Conservation (phyloP, 2,888 invertebrate genomes). For the Sisyra terminalis region DNA sequence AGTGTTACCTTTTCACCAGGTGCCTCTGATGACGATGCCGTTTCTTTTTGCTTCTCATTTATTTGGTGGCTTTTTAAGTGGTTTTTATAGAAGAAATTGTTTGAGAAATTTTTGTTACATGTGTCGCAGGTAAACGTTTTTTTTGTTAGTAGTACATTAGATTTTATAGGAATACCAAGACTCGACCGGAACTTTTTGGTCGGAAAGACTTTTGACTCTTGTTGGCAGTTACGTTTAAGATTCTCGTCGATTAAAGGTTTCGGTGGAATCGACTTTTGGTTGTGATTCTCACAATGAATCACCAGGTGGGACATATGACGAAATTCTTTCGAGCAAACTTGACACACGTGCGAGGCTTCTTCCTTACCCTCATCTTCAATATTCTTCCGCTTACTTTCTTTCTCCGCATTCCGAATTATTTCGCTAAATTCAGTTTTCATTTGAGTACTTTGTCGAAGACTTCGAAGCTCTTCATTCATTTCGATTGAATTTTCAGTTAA, state of each 20-base stretch:
- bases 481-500: too few relatives aligned
- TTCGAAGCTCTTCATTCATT: not conserved
- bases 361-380: not conserved
- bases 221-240: conserved; percentile 21
- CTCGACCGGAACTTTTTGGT: too few relatives aligned
- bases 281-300: conserved; percentile 22
- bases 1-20: not conserved
- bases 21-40: too few relatives aligned
- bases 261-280: conserved; percentile 13
- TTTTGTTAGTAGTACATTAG: not conserved
- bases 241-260: conserved; percentile 21
- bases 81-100: conserved; percentile 10
- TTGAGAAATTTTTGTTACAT: conserved; percentile 21
- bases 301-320: conserved; percentile 31
- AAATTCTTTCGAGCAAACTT: conserved; percentile 32
- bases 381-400: not conserved
- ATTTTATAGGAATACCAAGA: too few relatives aligned
- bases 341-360: conserved; percentile 21
- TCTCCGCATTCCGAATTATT: conserved; percentile 2
- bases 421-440: conserved; percentile 6
- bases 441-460: conserved; percentile 4
- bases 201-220: conserved; percentile 9
- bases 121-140: conserved; percentile 20
- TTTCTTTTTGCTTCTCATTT: not conserved
- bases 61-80: conserved; percentile 3